These are phyloP conservation scores for Leptocoma aspasia DNA, from an alignment of 2,113 vertebrate genomes.

Conservation along the genomic window DNA sequence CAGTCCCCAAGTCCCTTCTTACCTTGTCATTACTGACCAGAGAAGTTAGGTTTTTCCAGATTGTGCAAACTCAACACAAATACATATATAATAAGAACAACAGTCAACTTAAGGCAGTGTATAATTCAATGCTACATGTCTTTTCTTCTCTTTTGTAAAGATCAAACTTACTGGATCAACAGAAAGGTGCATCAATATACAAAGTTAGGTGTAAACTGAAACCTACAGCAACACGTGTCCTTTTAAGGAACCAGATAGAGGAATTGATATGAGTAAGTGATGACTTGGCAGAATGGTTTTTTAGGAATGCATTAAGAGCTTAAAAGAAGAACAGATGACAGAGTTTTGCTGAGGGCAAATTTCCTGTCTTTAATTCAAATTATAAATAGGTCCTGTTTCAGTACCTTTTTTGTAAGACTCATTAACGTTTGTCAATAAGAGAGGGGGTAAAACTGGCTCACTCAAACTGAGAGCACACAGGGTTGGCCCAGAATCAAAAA, in stretches of 20 bases:
- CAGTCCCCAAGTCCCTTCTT: constrained; percentile 57
- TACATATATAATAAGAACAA: constrained; percentile 64
- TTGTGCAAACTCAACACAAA: constrained; percentile 77
- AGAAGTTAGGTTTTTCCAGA: constrained; percentile 46
- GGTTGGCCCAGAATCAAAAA: constrained; percentile 53
- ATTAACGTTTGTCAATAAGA: constrained; percentile 42
- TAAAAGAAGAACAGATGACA: not conserved
- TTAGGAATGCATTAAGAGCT: constrained; percentile 2
- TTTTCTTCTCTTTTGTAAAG: constrained; percentile 37
- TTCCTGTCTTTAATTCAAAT: constrained; percentile 49
- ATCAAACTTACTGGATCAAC: constrained; percentile 39
- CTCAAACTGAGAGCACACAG: constrained; percentile 10
- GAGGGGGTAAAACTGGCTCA: constrained; percentile 40
- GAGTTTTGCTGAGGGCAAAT: constrained; percentile 31
- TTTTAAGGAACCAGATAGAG: not conserved
- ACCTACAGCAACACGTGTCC: not conserved
- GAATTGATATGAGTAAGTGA: not conserved
- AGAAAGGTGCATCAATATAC: constrained; percentile 65
- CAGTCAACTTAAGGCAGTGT: constrained; percentile 76
- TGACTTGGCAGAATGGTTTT: constrained; percentile 15
- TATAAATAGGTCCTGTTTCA: constrained; percentile 31
- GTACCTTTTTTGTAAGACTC: constrained; percentile 38
- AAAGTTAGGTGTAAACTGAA: constrained; percentile 54
- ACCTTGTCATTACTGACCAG: constrained; percentile 41
- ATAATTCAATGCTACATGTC: constrained; percentile 59